These are phyloP conservation scores for Cichlasoma orientale DNA, from an alignment of 2,797 vertebrate genomes.

Conservation along the genomic window DNA sequence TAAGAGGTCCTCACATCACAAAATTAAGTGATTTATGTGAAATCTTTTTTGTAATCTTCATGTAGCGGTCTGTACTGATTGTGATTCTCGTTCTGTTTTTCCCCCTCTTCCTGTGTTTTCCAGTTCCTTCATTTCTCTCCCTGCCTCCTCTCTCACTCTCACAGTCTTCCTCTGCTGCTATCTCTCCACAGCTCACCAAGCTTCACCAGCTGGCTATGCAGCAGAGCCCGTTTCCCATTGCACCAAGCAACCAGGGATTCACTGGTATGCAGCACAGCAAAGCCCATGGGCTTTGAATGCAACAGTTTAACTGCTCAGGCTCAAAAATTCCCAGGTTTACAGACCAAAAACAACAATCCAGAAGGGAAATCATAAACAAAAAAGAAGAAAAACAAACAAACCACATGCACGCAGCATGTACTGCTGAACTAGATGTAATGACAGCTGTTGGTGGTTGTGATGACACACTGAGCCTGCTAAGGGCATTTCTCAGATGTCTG, in stretches of 20 bases:
- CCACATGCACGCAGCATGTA: not conserved
- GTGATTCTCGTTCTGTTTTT: slow-evolving; percentile 55
- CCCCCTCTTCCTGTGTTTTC: slow-evolving; percentile 65
- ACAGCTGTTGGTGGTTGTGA: not conserved
- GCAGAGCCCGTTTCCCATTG: slow-evolving; percentile 96
- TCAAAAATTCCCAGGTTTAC: not conserved
- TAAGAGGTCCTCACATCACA: not conserved
- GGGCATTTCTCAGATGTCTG: not conserved
- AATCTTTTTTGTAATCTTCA: slow-evolving; percentile 7
- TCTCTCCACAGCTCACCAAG: slow-evolving; percentile 92
- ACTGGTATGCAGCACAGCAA: slow-evolving; percentile 84
- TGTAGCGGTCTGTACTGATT: slow-evolving; percentile 64
- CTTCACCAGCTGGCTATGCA: slow-evolving; percentile 99
- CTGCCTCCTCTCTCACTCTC: slow-evolving; percentile 77
- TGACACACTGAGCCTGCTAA: not conserved
- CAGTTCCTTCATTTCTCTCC: slow-evolving; percentile 68
- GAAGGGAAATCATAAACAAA: too few species aligned
- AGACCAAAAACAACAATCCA: not conserved
- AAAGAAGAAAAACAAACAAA: too few species aligned
- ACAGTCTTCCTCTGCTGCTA: slow-evolving; percentile 83
- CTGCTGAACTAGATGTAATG: not conserved
- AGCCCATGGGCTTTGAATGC: not conserved
- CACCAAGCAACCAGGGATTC: slow-evolving; percentile 94
- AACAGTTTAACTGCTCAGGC: not conserved
- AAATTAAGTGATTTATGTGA: not conserved